These are phyloP conservation scores for Halictus rubicundus DNA, from an alignment of 1,140 invertebrate species.

Conservation along the genomic window DNA sequence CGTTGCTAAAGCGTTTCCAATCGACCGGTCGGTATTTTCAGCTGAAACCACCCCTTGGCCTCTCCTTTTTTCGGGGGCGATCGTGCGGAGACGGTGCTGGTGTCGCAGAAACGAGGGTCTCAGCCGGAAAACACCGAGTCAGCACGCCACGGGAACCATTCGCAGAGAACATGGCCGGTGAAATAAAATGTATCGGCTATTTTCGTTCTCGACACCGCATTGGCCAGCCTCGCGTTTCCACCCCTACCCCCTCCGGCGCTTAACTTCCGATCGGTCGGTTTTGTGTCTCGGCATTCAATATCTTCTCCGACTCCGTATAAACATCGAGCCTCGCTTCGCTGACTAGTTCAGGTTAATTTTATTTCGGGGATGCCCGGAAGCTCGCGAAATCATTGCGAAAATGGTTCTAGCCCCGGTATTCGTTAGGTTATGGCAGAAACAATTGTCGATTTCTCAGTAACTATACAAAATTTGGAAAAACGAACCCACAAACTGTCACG, in stretches of 20 bases:
- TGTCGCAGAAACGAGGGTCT: slow-evolving; percentile 36
- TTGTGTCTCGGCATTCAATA: slow-evolving; percentile 28
- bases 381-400: too few species aligned
- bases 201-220: slow-evolving; percentile 68
- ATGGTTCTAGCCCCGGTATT: too few species aligned
- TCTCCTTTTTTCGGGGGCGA: slow-evolving; percentile 29
- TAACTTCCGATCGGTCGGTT: neutral
- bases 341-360: too few species aligned
- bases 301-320: too few species aligned
- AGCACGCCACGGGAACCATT: slow-evolving; percentile 72
- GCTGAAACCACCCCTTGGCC: slow-evolving; percentile 23
- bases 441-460: too few species aligned
- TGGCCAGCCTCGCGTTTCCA: slow-evolving; percentile 55
- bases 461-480: too few species aligned
- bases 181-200: slow-evolving; percentile 79
- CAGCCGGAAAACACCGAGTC: slow-evolving; percentile 68
- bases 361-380: too few species aligned
- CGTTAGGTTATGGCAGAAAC: too few species aligned
- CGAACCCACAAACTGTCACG: too few species aligned
- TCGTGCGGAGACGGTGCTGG: slow-evolving; percentile 18
- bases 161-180: slow-evolving; percentile 62
- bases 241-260: neutral
- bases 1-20: slow-evolving; percentile 58
- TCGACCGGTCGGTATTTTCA: slow-evolving; percentile 51
- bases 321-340: too few species aligned